A percentile compares a stretch with the other conserved stretches of the same genome.
Conservation (phyloP, 92 coral and sea anemone species). For the Blastomussa wellsi region DNA sequence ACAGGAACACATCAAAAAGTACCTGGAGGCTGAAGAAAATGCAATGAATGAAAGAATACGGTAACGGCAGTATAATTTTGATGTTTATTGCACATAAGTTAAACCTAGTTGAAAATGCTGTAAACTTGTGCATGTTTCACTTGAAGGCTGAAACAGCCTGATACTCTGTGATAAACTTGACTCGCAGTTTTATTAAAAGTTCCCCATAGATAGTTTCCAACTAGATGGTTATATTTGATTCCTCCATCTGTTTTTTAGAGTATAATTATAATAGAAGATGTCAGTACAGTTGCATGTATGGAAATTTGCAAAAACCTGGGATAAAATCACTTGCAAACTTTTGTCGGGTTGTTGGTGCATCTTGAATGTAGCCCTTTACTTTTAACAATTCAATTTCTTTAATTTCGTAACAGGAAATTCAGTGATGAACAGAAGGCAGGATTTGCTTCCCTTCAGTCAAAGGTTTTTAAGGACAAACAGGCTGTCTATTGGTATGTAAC, state of each 20-base stretch:
- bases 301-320: not conserved
- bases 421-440: constrained; percentile 64
- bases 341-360: not conserved
- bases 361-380: not conserved
- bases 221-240: too few relatives aligned
- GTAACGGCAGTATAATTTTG: constrained; percentile 18
- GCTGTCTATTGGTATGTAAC: constrained; percentile 72
- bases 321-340: too few relatives aligned
- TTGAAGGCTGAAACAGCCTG: not conserved
- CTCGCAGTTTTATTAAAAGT: not conserved
- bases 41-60: constrained; percentile 90
- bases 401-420: constrained; percentile 37
- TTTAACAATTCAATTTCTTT: not conserved
- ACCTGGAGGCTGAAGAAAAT: constrained; percentile 75
- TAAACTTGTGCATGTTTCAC: not conserved
- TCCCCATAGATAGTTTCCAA: not conserved
- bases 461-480: constrained; percentile 78
- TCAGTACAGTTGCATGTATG: not conserved
- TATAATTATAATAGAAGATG: too few relatives aligned
- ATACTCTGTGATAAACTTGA: not conserved
- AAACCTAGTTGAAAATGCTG: not conserved
- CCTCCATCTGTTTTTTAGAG: not conserved
- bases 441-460: constrained; percentile 71
- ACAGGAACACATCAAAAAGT: constrained; percentile 86
- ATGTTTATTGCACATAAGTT: not conserved